A percentile compares a stretch with the other conserved stretches of the same genome.
Conservation (phyloP, 35 echinoderm and acorn worm species). For the Chiridota heheva region DNA sequence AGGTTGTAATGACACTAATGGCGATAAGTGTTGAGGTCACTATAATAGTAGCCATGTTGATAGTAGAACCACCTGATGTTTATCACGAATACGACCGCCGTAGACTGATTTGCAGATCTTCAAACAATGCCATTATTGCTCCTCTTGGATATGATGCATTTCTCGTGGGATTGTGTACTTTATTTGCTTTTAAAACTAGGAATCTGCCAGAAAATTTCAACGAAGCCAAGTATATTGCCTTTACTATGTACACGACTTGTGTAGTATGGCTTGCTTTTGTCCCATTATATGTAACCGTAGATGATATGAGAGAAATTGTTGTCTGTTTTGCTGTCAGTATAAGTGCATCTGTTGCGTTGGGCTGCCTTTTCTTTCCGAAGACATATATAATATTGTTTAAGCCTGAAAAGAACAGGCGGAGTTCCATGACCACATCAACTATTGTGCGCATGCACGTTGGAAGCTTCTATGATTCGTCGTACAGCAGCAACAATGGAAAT, state of each 20-base stretch:
- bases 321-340: conserved; percentile 93
- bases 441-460: conserved; percentile 97
- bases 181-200: conserved; percentile 97
- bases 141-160: conserved; percentile 85
- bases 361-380: conserved; percentile 90
- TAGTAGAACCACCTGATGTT: conserved; percentile 70
- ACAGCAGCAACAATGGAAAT: conserved; percentile 75
- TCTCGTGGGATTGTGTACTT: conserved; percentile 86
- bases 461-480: conserved; percentile 83
- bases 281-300: conserved; percentile 73
- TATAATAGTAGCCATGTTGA: conserved; percentile 66
- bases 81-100: conserved; percentile 63
- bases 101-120: conserved; percentile 71
- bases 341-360: conserved; percentile 85
- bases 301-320: conserved; percentile 77
- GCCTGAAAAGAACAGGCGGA: conserved; percentile 91
- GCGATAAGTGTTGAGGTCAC: conserved; percentile 68
- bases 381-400: conserved; percentile 93
- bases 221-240: conserved; percentile 98
- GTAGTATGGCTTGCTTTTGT: conserved; percentile 94
- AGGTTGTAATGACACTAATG: conserved; percentile 87
- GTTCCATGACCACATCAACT: conserved; percentile 91
- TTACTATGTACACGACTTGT: conserved; percentile 98
- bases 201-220: conserved; percentile 99
- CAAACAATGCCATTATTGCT: conserved; percentile 63